Percentiles rank a stretch among this genome's conserved stretches.
These are phyloP conservation scores for Drosophila fulvimacula DNA, from an alignment of 2,888 invertebrate genomes.

Conservation along the genomic window DNA sequence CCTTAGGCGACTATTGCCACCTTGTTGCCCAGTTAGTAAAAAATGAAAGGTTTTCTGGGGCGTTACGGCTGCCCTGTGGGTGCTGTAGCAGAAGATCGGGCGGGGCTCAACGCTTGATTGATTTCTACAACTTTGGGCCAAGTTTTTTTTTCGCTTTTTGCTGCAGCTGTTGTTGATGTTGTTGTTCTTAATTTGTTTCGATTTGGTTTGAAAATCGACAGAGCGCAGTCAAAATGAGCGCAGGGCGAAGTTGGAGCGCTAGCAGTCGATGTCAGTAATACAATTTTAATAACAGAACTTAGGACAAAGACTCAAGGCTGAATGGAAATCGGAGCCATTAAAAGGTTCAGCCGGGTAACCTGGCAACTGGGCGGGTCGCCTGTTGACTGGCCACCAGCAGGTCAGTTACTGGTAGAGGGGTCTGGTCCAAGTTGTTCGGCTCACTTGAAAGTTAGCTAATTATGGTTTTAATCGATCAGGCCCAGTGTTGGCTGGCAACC, in stretches of 20 bases:
- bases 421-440: constrained; percentile 6
- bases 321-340: constrained; percentile 26
- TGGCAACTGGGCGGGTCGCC: neutral
- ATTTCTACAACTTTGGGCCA: constrained; percentile 66
- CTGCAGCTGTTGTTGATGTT: neutral
- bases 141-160: constrained; percentile 39
- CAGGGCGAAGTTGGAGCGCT: neutral
- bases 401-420: neutral
- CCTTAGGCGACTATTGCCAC: constrained; percentile 53
- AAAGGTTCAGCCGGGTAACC: neutral
- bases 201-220: constrained; percentile 31
- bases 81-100: neutral
- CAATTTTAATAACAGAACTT: constrained; percentile 69
- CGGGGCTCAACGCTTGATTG: constrained; percentile 61
- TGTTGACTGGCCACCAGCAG: neutral
- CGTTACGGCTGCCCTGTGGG: neutral
- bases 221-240: constrained; percentile 30
- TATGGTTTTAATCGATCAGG: constrained; percentile 72
- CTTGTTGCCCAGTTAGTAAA: constrained; percentile 20
- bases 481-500: constrained; percentile 34
- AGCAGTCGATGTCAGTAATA: constrained; percentile 52
- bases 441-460: constrained; percentile 72
- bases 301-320: constrained; percentile 11
- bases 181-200: constrained; percentile 36
- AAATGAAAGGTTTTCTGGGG: neutral